These are phyloP conservation scores for Drosophila asahinai DNA, from an alignment of 1,140 invertebrate species.

Conservation along the genomic window DNA sequence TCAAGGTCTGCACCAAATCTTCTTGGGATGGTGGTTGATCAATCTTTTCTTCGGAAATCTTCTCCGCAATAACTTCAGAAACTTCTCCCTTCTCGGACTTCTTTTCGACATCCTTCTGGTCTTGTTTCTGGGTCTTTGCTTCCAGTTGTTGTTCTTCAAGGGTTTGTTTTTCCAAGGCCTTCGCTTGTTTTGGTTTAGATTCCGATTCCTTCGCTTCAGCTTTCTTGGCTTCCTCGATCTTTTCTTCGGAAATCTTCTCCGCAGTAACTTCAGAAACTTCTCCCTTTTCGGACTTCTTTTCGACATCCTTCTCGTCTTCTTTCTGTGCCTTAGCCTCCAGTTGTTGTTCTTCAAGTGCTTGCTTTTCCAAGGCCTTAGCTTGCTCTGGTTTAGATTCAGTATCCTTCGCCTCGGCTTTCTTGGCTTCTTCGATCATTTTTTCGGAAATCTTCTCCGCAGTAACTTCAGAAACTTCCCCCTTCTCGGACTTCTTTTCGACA, in stretches of 20 bases:
- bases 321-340: not conserved
- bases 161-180: not conserved
- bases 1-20: not conserved
- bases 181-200: constrained; percentile 23
- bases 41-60: constrained; percentile 8
- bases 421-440: constrained; percentile 15
- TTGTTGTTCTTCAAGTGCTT: constrained; percentile 23
- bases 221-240: constrained; percentile 8
- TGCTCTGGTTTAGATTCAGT: constrained; percentile 27
- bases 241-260: not conserved
- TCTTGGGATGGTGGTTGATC: not conserved
- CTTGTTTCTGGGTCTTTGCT: too few species aligned
- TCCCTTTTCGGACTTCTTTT: constrained; percentile 46
- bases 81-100: constrained; percentile 41
- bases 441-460: constrained; percentile 29
- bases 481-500: constrained; percentile 19
- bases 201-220: constrained; percentile 2
- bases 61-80: constrained; percentile 16
- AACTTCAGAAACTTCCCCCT: constrained; percentile 45
- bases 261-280: constrained; percentile 9
- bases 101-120: not conserved
- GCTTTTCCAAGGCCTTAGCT: constrained; percentile 18
- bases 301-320: not conserved
- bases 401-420: constrained; percentile 17
- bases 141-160: too few species aligned